Evolutionary conservation across 1,140 invertebrate genomes (phyloP).

Genomic region (Sitodiplosis mosellana): DNA sequence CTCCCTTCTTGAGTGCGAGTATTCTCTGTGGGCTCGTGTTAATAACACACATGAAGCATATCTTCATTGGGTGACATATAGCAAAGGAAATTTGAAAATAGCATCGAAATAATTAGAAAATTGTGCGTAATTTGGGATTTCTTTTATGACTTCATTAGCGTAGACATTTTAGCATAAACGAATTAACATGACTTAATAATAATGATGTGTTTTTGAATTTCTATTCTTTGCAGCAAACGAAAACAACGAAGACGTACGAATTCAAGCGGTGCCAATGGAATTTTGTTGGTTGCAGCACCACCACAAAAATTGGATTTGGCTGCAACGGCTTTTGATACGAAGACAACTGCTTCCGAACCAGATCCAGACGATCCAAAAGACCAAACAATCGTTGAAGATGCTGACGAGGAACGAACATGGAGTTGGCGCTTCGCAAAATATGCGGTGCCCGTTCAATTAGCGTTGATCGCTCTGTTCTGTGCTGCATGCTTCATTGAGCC

Average conservation of each 20-base stretch:
- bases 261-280: neutral
- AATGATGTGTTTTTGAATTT: too few species aligned
- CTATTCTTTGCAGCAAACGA: neutral
- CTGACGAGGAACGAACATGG: slow-evolving; percentile 34
- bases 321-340: neutral
- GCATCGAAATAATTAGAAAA: too few species aligned
- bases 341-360: slow-evolving; percentile 13
- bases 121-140: too few species aligned
- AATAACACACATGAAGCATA: too few species aligned
- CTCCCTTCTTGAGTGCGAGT: too few species aligned
- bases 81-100: too few species aligned
- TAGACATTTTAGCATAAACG: too few species aligned
- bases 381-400: slow-evolving; percentile 13
- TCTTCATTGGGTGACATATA: too few species aligned
- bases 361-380: slow-evolving; percentile 23
- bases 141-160: too few species aligned
- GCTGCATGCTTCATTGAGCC: slow-evolving; percentile 66
- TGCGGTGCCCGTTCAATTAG: slow-evolving; percentile 63
- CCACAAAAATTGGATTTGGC: neutral
- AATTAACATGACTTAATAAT: too few species aligned
- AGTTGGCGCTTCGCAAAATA: slow-evolving; percentile 56
- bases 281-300: too few species aligned
- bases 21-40: too few species aligned
- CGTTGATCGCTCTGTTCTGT: slow-evolving; percentile 59
- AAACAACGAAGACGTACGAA: neutral